A percentile compares a stretch with the other conserved stretches of the same genome.
Conservation (phyloP, 2,113 vertebrate species). For the Quiscalus mexicanus region DNA sequence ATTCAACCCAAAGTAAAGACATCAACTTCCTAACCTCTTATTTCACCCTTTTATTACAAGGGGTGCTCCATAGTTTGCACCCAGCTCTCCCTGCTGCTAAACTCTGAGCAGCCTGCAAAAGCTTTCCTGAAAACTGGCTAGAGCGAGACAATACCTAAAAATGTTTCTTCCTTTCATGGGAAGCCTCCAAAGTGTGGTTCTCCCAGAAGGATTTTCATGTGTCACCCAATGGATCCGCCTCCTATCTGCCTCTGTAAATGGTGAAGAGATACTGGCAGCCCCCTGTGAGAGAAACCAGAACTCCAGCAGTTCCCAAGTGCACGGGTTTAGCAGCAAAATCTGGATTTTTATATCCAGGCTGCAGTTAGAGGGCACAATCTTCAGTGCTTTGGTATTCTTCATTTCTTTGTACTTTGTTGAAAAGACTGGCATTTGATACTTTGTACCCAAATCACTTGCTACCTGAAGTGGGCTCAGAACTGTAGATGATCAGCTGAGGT, state of each 20-base stretch:
- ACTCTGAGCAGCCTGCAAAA: neutral
- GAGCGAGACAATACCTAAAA: neutral
- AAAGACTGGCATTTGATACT: neutral
- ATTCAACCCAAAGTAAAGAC: neutral
- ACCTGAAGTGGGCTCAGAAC: neutral
- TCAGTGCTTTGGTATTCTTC: neutral
- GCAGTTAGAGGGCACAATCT: neutral
- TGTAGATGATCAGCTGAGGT: neutral
- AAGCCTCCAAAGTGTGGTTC: neutral
- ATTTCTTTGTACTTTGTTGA: neutral
- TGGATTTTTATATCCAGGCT: neutral
- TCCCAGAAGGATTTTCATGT: neutral
- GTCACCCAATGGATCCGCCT: neutral
- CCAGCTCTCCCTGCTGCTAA: neutral
- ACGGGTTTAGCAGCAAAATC: neutral
- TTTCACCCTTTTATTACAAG: neutral
- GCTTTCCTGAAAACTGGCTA: neutral
- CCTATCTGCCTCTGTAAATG: neutral
- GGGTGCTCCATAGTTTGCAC: neutral
- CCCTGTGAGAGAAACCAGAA: neutral
- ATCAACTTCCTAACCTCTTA: neutral
- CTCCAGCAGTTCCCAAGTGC: neutral
- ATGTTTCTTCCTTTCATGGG: neutral
- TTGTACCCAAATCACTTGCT: neutral
- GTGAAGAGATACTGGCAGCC: neutral